These are phyloP conservation scores for Nannoperca obscura DNA, from an alignment of 2,797 vertebrate genomes.

Conservation along the genomic window DNA sequence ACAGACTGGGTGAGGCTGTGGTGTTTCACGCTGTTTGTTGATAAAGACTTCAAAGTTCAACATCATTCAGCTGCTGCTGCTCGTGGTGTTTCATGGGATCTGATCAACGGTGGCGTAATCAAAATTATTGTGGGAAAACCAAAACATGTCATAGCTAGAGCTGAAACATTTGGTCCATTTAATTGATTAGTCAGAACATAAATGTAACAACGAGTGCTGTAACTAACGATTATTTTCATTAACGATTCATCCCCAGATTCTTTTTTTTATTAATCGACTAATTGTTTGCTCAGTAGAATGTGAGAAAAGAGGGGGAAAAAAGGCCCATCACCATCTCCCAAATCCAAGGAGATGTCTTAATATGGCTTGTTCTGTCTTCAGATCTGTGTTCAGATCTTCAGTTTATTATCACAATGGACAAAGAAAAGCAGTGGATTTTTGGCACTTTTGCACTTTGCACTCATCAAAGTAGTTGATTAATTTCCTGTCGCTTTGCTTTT, in stretches of 20 bases:
- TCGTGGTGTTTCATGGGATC: background rate
- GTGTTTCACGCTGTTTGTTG: conserved; percentile 8
- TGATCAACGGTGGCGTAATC: background rate
- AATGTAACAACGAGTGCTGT: no score
- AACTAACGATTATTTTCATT: background rate
- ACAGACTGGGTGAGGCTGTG: conserved; percentile 33
- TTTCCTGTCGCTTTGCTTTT: background rate
- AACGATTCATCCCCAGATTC: background rate
- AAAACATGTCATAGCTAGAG: background rate
- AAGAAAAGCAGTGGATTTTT: background rate
- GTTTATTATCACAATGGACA: background rate
- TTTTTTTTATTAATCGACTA: background rate
- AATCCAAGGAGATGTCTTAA: background rate
- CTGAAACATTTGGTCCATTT: background rate
- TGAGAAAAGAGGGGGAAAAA: background rate
- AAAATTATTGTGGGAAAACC: conserved; percentile 1
- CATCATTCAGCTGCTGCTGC: background rate
- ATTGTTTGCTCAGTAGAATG: background rate
- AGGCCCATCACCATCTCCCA: background rate
- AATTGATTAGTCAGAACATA: background rate
- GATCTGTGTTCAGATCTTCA: no score
- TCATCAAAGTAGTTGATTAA: background rate
- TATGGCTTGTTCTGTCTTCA: background rate
- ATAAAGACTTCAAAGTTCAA: conserved; percentile 1
- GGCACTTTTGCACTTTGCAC: background rate